A percentile compares a stretch with the other conserved stretches of the same genome.
Evolutionary conservation across 2,113 vertebrate genomes (phyloP).

Genomic region (Podocnemis expansa): DNA sequence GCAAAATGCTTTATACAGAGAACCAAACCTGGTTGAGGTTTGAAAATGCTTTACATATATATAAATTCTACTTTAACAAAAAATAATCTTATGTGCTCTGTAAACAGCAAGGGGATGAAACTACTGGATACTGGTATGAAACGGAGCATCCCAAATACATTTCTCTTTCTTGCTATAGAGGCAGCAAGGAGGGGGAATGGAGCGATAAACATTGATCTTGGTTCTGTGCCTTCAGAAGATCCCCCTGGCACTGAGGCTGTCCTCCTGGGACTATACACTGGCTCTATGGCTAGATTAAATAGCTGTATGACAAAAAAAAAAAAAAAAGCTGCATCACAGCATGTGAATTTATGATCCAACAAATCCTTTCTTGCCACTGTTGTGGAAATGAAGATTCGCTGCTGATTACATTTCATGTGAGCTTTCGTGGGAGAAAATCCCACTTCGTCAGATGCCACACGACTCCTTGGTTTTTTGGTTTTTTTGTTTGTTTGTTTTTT

Average conservation of each 20-base stretch:
- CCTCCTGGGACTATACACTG: background rate
- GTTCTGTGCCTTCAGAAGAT: background rate
- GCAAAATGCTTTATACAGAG: background rate
- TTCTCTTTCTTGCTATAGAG: background rate
- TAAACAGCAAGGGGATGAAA: background rate
- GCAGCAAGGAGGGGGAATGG: background rate
- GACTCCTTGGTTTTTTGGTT: too few relatives aligned
- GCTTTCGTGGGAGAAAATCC: too few relatives aligned
- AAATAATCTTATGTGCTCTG: background rate
- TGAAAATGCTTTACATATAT: background rate
- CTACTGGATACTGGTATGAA: background rate
- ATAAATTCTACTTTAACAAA: background rate
- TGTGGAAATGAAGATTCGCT: background rate
- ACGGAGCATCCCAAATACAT: background rate
- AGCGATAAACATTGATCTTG: background rate
- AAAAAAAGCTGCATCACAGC: background rate
- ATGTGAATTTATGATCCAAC: background rate
- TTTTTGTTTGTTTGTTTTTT: too few relatives aligned
- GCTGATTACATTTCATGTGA: background rate
- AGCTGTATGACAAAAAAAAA: background rate
- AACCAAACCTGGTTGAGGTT: background rate
- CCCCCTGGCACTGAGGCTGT: background rate
- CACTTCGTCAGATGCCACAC: too few relatives aligned
- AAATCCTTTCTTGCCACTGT: background rate
- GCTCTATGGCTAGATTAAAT: background rate